These are phyloP conservation scores for Melopsittacus undulatus DNA, from an alignment of 2,797 vertebrate genomes.

Conservation along the genomic window DNA sequence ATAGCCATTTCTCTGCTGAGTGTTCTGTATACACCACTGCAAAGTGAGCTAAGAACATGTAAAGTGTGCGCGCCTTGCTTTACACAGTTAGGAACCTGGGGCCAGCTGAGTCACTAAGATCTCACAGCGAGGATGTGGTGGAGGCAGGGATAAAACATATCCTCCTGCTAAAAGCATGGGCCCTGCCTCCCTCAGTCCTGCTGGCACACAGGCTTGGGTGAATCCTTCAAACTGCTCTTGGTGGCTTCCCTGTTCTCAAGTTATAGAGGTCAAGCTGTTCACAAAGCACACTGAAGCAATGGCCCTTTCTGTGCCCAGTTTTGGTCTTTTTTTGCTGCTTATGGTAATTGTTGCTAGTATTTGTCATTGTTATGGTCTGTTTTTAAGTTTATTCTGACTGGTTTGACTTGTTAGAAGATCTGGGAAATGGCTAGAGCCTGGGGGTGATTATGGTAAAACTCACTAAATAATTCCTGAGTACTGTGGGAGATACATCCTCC, in stretches of 20 bases:
- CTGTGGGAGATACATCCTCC: conserved; percentile 54
- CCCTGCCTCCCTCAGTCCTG: background rate
- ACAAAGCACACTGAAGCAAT: background rate
- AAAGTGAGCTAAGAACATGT: accelerated
- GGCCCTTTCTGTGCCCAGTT: background rate
- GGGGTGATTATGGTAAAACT: background rate
- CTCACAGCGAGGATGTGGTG: accelerated
- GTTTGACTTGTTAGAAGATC: background rate
- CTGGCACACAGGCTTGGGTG: background rate
- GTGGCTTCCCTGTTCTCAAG: background rate
- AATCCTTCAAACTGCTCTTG: background rate
- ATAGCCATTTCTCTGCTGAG: accelerated
- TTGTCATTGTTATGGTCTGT: background rate
- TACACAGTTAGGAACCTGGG: accelerated
- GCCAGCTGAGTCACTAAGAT: background rate
- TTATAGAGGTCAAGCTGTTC: background rate
- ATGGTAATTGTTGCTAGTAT: background rate
- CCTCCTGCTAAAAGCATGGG: background rate
- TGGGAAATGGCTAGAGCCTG: background rate
- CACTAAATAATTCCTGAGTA: conserved; percentile 39
- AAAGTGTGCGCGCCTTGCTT: accelerated
- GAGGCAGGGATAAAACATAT: background rate
- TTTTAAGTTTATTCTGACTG: background rate
- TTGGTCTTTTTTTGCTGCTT: background rate
- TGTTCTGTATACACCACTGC: accelerated